phyloP scores from a whole-genome alignment of 1,140 invertebrate species.

The Pogonomyrmex barbatus region DNA sequence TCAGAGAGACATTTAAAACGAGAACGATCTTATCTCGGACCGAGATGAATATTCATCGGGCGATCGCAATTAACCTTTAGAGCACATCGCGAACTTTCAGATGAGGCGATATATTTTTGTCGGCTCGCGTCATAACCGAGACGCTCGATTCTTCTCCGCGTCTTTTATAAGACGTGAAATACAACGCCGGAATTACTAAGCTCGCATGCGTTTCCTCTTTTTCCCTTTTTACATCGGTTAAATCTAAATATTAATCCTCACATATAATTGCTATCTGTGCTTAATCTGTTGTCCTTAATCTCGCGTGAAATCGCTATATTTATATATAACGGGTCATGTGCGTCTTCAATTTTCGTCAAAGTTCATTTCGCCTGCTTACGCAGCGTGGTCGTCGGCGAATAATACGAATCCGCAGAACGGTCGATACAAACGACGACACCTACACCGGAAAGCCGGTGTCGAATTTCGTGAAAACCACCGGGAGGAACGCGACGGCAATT shows the following conservation, averaged over 20 bases:
- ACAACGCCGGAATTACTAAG: not conserved
- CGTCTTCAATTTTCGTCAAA: not conserved
- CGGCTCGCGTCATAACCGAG: slow-evolving; percentile 25
- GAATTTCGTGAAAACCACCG: slow-evolving; percentile 29
- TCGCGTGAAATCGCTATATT: not conserved
- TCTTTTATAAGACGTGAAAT: not conserved
- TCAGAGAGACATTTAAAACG: slow-evolving; percentile 8
- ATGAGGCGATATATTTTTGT: slow-evolving; percentile 44
- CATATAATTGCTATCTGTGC: not conserved
- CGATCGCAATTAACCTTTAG: slow-evolving; percentile 58
- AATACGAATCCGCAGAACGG: slow-evolving; percentile 22
- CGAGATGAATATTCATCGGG: slow-evolving; percentile 50
- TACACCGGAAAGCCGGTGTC: slow-evolving; percentile 23
- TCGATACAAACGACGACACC: slow-evolving; percentile 18
- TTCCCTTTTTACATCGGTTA: not conserved
- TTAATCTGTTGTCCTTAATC: not conserved
- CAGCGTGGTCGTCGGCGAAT: not conserved
- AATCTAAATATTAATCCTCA: not conserved
- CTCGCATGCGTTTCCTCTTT: too few species aligned
- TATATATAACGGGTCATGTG: not conserved
- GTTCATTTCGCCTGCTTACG: not conserved
- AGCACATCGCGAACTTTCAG: not conserved
- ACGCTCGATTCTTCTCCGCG: slow-evolving; percentile 13
- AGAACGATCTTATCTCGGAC: slow-evolving; percentile 36
- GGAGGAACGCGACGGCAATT: slow-evolving; percentile 5